Evolutionary conservation across 2,797 vertebrate genomes (phyloP).

Genomic region (Chelonia mydas): DNA sequence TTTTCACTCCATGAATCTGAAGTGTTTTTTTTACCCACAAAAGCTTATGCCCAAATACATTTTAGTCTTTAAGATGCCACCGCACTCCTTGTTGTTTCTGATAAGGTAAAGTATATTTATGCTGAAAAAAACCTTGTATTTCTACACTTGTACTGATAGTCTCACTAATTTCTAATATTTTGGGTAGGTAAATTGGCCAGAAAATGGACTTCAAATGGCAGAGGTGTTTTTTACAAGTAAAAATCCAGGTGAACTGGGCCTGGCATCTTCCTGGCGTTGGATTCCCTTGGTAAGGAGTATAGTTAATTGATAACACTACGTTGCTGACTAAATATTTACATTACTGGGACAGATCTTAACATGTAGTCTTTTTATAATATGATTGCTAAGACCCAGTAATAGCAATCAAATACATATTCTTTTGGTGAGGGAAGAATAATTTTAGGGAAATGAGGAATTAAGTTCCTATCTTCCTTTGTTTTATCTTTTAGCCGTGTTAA

Average conservation of each 20-base stretch:
- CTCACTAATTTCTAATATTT: slow-evolving; percentile 2
- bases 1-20: too few species aligned
- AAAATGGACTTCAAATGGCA: slow-evolving; percentile 93
- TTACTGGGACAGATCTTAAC: neutral
- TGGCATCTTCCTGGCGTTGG: slow-evolving; percentile 86
- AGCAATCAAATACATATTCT: fast-evolving
- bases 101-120: slow-evolving; percentile 63
- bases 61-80: too few species aligned
- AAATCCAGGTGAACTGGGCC: slow-evolving; percentile 73
- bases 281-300: slow-evolving; percentile 85
- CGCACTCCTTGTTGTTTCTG: too few species aligned
- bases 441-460: neutral
- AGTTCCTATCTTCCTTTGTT: neutral
- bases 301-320: neutral
- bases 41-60: too few species aligned
- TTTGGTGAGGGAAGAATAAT: neutral
- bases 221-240: slow-evolving; percentile 85
- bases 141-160: neutral
- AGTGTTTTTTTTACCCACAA: too few species aligned
- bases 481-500: neutral
- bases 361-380: neutral
- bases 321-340: neutral
- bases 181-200: slow-evolving; percentile 91
- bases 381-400: neutral
- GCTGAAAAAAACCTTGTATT: neutral